Evolutionary conservation across 2,888 invertebrate species (phyloP).

Genomic region (Graphium colonna): DNA sequence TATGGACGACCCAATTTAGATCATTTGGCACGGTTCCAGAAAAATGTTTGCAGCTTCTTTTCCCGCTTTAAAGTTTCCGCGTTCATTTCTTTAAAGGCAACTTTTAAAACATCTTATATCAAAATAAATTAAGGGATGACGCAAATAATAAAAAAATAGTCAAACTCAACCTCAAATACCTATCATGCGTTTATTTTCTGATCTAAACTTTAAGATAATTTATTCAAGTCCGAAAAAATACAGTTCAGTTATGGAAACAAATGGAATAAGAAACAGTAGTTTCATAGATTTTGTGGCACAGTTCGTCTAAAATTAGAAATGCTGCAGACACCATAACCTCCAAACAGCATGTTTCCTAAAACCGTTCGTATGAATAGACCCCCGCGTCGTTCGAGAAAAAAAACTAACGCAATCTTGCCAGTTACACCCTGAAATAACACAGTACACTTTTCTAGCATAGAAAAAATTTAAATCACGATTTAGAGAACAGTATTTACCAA

Average conservation of each 20-base stretch:
- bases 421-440: constrained; percentile 6
- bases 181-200: too few species aligned
- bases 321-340: constrained; percentile 13
- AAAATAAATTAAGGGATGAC: too few species aligned
- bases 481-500: constrained; percentile 32
- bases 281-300: too few species aligned
- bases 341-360: neutral
- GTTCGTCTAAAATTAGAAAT: too few species aligned
- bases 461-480: constrained; percentile 33
- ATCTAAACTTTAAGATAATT: too few species aligned
- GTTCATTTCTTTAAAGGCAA: constrained; percentile 4
- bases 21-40: constrained; percentile 11
- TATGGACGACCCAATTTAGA: constrained; percentile 6
- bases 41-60: neutral
- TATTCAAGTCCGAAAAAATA: too few species aligned
- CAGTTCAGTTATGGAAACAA: too few species aligned
- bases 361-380: neutral
- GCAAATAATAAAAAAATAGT: too few species aligned
- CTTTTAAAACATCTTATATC: neutral
- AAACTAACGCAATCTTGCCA: neutral
- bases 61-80: neutral
- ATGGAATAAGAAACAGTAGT: too few species aligned
- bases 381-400: neutral
- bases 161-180: too few species aligned
- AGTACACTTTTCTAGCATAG: constrained; percentile 22